phyloP scores from a whole-genome alignment of 2,113 vertebrate species.

The Campylorhamphus procurvoides region DNA sequence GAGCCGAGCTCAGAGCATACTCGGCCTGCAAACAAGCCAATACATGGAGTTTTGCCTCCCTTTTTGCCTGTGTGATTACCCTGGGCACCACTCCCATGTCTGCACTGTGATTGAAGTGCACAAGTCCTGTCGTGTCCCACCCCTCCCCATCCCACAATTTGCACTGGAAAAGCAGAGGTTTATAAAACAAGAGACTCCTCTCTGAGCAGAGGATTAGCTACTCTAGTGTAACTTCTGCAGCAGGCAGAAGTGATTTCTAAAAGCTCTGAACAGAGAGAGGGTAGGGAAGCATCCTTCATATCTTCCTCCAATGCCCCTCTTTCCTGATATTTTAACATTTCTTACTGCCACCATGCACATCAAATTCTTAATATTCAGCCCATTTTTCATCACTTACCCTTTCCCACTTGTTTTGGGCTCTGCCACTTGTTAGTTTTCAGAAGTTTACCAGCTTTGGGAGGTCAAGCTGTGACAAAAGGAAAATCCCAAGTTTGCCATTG shows the following conservation, averaged over 20 bases:
- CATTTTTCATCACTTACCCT: not conserved
- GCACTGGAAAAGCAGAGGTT: not conserved
- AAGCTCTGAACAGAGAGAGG: not conserved
- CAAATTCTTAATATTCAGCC: not conserved
- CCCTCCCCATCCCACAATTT: not conserved
- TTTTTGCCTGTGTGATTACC: not conserved
- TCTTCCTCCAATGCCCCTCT: not conserved
- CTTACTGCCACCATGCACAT: not conserved
- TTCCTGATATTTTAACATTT: not conserved
- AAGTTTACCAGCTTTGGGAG: not conserved
- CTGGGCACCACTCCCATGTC: not conserved
- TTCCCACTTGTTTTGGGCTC: not conserved
- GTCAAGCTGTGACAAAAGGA: not conserved
- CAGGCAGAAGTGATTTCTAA: not conserved
- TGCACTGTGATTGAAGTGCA: not conserved
- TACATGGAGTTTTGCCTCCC: not conserved
- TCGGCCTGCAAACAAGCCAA: not conserved
- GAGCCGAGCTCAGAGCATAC: not conserved
- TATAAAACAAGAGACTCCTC: not conserved
- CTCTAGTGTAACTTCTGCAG: not conserved
- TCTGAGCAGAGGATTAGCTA: not conserved
- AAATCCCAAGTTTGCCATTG: not conserved
- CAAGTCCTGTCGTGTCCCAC: not conserved
- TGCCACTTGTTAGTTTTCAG: not conserved
- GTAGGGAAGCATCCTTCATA: not conserved